Conservation (phyloP, 1,140 invertebrate species). For the Pogonomyrmex barbatus region DNA sequence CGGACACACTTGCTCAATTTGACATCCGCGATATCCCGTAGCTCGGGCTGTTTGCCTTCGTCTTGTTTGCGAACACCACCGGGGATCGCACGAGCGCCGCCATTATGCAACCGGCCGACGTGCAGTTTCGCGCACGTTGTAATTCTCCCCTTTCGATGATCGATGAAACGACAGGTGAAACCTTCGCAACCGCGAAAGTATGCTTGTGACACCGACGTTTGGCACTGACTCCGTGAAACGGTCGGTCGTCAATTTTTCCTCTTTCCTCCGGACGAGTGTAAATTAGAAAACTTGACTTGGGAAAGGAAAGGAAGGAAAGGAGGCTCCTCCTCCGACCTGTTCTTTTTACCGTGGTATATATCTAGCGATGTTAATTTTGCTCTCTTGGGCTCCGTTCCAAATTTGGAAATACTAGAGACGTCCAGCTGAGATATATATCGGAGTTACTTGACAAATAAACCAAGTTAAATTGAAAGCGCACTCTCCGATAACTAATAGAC, state of each 20-base stretch:
- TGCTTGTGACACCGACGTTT: not conserved
- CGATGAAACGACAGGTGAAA: slow-evolving; percentile 9
- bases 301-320: not conserved
- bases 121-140: not conserved
- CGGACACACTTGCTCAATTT: slow-evolving; percentile 50
- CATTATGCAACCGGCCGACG: slow-evolving; percentile 1
- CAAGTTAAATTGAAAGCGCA: slow-evolving; percentile 30
- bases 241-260: slow-evolving; percentile 3
- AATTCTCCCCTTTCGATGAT: slow-evolving; percentile 35
- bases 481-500: not conserved
- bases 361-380: not conserved
- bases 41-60: slow-evolving; percentile 3
- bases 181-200: slow-evolving; percentile 32
- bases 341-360: not conserved
- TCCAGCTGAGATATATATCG: not conserved
- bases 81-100: slow-evolving; percentile 11
- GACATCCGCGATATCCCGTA: not conserved
- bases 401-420: not conserved
- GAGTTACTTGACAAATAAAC: slow-evolving; percentile 6
- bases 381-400: slow-evolving; percentile 5
- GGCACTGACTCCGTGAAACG: slow-evolving; percentile 26
- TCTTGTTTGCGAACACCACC: slow-evolving; percentile 16
- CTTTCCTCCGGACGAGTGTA: not conserved
- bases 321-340: not conserved
- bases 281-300: slow-evolving; percentile 39